Evolutionary conservation across 2,888 invertebrate genomes (phyloP).

Genomic region (Dichetophora obliterata): DNA sequence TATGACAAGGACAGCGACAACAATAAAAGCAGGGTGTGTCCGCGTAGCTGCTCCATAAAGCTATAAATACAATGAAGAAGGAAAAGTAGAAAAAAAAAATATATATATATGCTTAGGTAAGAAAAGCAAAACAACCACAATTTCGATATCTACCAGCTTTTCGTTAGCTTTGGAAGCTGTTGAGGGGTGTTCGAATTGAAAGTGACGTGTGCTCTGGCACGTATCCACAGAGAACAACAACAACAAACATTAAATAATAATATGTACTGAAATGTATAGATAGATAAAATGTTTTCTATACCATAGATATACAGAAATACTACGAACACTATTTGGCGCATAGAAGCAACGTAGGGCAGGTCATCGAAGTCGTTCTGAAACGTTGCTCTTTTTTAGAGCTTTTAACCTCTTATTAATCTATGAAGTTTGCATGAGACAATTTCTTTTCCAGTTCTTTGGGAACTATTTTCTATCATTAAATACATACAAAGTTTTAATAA

Average conservation of each 20-base stretch:
- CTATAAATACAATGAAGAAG: background rate
- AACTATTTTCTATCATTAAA: no score
- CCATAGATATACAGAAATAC: background rate
- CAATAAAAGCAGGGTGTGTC: slow-evolving; percentile 12
- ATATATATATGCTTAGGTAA: background rate
- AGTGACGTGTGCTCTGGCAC: slow-evolving; percentile 1
- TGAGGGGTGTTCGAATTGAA: background rate
- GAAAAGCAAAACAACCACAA: no score
- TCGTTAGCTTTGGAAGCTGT: background rate
- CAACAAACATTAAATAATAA: background rate
- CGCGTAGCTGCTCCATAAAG: background rate
- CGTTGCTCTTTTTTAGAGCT: background rate
- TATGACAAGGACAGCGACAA: slow-evolving; percentile 8
- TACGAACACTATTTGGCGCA: background rate
- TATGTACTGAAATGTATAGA: background rate
- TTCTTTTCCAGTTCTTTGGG: no score
- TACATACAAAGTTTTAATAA: background rate
- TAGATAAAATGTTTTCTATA: background rate
- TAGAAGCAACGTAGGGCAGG: slow-evolving; percentile 21
- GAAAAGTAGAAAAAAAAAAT: background rate
- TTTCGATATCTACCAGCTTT: no score
- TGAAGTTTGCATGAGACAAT: background rate
- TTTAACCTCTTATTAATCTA: no score
- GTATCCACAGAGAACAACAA: background rate
- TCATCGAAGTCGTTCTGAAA: slow-evolving; percentile 13